Percentiles rank a stretch among this genome's conserved stretches.
phyloP scores from a whole-genome alignment of 1,140 invertebrate genomes.

The Platyura marginata region DNA sequence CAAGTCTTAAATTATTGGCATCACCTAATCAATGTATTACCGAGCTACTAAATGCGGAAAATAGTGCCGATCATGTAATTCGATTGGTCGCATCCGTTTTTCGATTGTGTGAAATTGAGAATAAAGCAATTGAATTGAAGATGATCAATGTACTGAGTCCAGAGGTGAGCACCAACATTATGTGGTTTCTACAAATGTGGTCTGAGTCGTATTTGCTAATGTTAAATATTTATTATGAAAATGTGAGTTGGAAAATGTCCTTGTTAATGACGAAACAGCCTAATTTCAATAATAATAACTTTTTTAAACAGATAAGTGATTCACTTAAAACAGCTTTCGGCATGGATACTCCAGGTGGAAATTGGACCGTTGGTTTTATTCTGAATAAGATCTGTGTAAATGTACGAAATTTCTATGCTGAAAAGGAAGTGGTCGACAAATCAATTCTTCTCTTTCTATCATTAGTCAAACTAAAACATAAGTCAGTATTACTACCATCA shows the following conservation, averaged over 20 bases:
- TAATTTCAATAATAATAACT: no score
- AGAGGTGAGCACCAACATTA: slow-evolving; percentile 43
- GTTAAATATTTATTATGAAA: slow-evolving; percentile 39
- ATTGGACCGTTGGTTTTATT: neutral
- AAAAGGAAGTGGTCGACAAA: neutral
- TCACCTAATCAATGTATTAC: slow-evolving; percentile 15
- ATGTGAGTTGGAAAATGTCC: no score
- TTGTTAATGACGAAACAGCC: no score
- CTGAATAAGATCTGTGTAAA: slow-evolving; percentile 2
- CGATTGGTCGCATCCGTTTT: slow-evolving; percentile 45
- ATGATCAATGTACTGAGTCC: slow-evolving; percentile 39
- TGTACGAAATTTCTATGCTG: neutral
- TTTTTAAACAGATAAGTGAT: neutral
- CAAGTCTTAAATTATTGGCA: slow-evolving; percentile 28
- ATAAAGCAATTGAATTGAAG: slow-evolving; percentile 32
- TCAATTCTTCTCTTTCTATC: neutral
- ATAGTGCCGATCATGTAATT: slow-evolving; percentile 39
- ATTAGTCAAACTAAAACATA: neutral
- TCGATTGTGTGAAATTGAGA: slow-evolving; percentile 47
- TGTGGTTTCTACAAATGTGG: slow-evolving; percentile 57
- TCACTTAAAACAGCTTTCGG: slow-evolving; percentile 1
- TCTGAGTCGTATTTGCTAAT: slow-evolving; percentile 47
- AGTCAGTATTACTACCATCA: no score
- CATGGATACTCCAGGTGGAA: neutral
- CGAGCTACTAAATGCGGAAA: slow-evolving; percentile 7